These are phyloP conservation scores for Desmodus rotundus DNA, from an alignment of 2,113 vertebrate species.

Conservation along the genomic window DNA sequence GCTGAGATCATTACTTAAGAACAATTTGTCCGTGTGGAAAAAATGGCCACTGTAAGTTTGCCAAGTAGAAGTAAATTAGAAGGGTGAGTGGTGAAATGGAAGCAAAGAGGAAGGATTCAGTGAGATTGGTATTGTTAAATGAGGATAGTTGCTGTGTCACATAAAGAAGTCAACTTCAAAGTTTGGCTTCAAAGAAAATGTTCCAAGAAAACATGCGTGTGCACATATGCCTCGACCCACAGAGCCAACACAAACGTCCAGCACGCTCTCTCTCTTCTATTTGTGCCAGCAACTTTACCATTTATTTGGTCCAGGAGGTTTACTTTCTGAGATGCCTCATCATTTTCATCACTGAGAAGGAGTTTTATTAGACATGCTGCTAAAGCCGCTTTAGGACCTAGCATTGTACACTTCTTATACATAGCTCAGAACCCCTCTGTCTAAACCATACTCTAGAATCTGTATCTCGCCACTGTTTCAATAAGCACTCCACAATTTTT, in stretches of 20 bases:
- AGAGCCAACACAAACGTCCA: not conserved
- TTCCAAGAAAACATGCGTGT: not conserved
- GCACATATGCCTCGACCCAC: not conserved
- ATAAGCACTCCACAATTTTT: not conserved
- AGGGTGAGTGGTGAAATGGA: not conserved
- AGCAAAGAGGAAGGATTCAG: not conserved
- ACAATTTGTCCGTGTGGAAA: not conserved
- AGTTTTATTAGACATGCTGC: not conserved
- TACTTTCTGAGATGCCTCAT: not conserved
- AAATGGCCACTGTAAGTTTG: not conserved
- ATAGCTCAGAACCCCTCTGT: not conserved
- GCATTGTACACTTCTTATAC: not conserved
- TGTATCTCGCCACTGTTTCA: not conserved
- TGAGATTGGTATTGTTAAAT: not conserved
- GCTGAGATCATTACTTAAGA: constrained; percentile 15
- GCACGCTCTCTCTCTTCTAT: not conserved
- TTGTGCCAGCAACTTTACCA: not conserved
- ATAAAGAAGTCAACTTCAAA: not conserved
- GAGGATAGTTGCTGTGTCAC: not conserved
- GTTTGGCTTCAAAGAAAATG: not conserved
- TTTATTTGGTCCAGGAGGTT: not conserved
- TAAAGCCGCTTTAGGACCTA: not conserved
- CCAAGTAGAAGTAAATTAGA: constrained; percentile 40
- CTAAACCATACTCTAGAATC: not conserved
- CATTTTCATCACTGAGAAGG: not conserved